These are phyloP conservation scores for Agriopis aurantiaria DNA, from an alignment of 2,888 invertebrate genomes.

Conservation along the genomic window DNA sequence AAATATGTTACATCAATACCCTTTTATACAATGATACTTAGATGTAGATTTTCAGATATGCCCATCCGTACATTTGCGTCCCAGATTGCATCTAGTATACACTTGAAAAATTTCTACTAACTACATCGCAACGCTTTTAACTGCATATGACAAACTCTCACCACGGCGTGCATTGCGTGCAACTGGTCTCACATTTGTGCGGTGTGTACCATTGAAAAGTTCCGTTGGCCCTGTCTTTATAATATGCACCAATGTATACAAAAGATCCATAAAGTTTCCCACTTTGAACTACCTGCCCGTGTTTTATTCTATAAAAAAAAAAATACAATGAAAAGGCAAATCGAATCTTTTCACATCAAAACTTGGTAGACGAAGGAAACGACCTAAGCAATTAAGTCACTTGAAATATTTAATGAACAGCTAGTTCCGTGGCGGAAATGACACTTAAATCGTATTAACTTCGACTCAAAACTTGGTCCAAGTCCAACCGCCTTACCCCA, in stretches of 20 bases:
- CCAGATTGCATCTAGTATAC: too few relatives aligned
- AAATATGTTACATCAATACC: neutral
- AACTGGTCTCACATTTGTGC: too few relatives aligned
- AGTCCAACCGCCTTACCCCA: constrained; percentile 54
- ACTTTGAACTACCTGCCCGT: constrained; percentile 21
- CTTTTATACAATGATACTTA: too few relatives aligned
- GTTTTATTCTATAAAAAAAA: constrained; percentile 26
- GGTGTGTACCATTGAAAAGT: too few relatives aligned
- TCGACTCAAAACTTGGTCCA: constrained; percentile 79
- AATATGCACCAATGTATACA: neutral
- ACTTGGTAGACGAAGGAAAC: constrained; percentile 70
- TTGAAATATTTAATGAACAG: constrained; percentile 85
- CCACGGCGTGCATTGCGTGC: too few relatives aligned
- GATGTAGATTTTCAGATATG: too few relatives aligned
- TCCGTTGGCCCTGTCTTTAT: too few relatives aligned
- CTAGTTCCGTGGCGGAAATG: constrained; percentile 83
- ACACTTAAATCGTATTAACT: constrained; percentile 85
- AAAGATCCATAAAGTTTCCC: constrained; percentile 20
- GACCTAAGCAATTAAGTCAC: constrained; percentile 82
- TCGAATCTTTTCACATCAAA: constrained; percentile 69
- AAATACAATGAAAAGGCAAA: constrained; percentile 50
- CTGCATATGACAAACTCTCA: too few relatives aligned
- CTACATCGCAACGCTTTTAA: too few relatives aligned
- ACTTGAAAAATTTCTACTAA: too few relatives aligned
- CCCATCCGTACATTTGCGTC: too few relatives aligned